Evolutionary conservation across 2,113 vertebrate genomes (phyloP).

Genomic region (Elanus axillaris): DNA sequence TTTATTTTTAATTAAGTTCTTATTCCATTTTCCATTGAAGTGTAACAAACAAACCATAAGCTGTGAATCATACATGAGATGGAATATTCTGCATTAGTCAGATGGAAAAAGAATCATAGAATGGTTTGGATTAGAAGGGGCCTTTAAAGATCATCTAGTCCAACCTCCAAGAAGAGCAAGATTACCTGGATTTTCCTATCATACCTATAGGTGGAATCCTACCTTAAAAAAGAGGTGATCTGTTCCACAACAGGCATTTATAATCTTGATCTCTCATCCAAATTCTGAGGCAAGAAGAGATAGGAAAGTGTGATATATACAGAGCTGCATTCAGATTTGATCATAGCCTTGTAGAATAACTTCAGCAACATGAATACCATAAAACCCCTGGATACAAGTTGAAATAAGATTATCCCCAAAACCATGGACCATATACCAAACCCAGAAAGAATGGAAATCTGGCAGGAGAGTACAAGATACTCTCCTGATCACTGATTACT

Average conservation of each 20-base stretch:
- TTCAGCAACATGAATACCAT: neutral
- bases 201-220: neutral
- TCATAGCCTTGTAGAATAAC: neutral
- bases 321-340: neutral
- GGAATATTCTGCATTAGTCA: neutral
- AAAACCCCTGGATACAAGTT: neutral
- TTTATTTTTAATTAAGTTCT: constrained; percentile 46
- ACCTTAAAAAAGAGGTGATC: neutral
- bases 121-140: no score
- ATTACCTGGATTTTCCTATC: no score
- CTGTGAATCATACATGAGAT: neutral
- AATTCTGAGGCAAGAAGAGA: neutral
- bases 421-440: neutral
- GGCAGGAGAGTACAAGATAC: neutral
- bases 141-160: no score
- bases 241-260: neutral
- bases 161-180: no score
- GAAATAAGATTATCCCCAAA: neutral
- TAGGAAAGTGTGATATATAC: accelerated
- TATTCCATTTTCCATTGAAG: constrained; percentile 24
- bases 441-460: neutral
- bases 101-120: neutral
- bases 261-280: neutral
- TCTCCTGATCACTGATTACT: neutral
- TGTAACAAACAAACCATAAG: neutral